A percentile compares a stretch with the other conserved stretches of the same genome.
These are phyloP conservation scores for Meghimatium bilineatum DNA, from an alignment of 2,888 invertebrate species.

Conservation along the genomic window DNA sequence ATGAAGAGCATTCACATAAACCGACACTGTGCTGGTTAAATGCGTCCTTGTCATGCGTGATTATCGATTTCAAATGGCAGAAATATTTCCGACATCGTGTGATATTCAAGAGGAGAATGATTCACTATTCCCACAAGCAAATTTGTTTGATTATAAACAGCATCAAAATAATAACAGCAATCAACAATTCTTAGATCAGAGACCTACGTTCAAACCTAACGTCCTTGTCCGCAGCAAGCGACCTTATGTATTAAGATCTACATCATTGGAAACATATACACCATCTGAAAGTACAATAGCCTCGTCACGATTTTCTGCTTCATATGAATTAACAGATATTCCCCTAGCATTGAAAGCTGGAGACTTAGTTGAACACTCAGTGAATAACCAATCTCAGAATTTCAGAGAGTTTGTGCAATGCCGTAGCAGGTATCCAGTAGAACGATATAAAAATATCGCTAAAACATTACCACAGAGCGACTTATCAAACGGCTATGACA, in stretches of 20 bases:
- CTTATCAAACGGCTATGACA: background rate
- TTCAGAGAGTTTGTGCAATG: background rate
- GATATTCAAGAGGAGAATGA: background rate
- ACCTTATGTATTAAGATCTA: background rate
- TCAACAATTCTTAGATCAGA: too few relatives aligned
- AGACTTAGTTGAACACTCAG: background rate
- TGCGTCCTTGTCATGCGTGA: background rate
- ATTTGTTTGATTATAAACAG: background rate
- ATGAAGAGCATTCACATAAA: too few relatives aligned
- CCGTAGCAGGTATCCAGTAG: background rate
- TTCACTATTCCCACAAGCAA: background rate
- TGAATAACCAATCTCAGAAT: background rate
- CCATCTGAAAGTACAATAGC: background rate
- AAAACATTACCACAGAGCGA: background rate
- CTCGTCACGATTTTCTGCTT: background rate
- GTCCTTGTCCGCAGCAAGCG: too few relatives aligned
- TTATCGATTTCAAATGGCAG: background rate
- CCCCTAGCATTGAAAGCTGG: background rate
- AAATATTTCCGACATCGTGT: background rate
- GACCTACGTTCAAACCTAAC: too few relatives aligned
- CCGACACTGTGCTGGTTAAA: background rate
- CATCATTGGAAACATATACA: background rate
- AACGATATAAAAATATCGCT: background rate
- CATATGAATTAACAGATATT: background rate
- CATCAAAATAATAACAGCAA: too few relatives aligned